Base-by-base conservation (phyloP, 2,797 vertebrate genomes). In the Mustela erminea region DNA sequence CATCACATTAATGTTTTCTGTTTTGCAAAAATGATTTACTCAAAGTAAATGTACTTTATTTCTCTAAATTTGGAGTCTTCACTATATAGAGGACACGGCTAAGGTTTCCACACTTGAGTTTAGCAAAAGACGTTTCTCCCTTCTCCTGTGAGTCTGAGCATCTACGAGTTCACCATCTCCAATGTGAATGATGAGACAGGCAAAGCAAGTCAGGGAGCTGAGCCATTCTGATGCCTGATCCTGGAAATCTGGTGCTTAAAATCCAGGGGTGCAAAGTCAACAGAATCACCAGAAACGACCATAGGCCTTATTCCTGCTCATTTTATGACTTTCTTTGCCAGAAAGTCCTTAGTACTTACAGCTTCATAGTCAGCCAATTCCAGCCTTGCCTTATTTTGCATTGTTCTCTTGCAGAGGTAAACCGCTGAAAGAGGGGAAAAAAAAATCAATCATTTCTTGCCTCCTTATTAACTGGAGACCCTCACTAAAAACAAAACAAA, bases 321-420 rank as follows among this genome's bases (percentile, higher is more conserved):
- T 46, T 72, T 87, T 92, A 32, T 0, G 75, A 64, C 82, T 38
- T 70, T 64, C 88, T 85, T 84, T 90, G n/a, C 7, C 29, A 68
- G 90, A 64, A 82, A 9, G 89, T 43, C 54, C 66, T 95, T 88
- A 38, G 81, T 98, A 98, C 99, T 99, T 99, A 99, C 99, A 98
- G 99, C 99, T 99, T 99, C 99, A 83, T 99, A 99, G 98, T 99
- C 99, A 92, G 99, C 99, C 87, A 99, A 99, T 98, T 99, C 99
- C 98, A 99, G 99, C 95, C 99, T 99, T 80, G 99, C 99, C 99
- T 99, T 99, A 98, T 99, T 99, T 99, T 99, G 99, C 99, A 99
- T 99, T 98, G 99, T 99, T 99, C 99, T 99, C 99, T 99, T 99
- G 99, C 99, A 99, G 99, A 99, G 99, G 99, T 99, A 99, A 99